Evolutionary conservation across 2,113 vertebrate species (phyloP).

Genomic region (Etia nguti): DNA sequence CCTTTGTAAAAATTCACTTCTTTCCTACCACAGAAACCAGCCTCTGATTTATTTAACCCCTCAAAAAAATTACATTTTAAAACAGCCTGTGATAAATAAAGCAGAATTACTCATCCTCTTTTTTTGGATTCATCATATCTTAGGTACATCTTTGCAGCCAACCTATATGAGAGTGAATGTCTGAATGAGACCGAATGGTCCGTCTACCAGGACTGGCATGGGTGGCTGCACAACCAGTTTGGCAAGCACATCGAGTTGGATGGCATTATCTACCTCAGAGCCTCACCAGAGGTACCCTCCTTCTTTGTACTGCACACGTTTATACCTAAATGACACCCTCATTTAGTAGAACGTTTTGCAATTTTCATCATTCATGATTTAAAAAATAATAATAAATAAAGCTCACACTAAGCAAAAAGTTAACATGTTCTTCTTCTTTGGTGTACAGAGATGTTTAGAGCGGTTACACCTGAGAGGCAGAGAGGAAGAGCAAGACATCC

Average conservation of each 20-base stretch:
- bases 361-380: neutral
- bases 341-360: neutral
- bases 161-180: constrained; percentile 88
- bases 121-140: neutral
- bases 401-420: neutral
- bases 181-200: constrained; percentile 93
- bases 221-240: constrained; percentile 88
- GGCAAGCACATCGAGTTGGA: constrained; percentile 82
- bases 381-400: neutral
- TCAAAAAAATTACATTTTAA: neutral
- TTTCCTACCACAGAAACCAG: neutral
- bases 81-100: neutral
- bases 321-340: neutral
- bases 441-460: constrained; percentile 82
- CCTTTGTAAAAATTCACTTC: neutral
- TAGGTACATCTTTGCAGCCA: constrained; percentile 94
- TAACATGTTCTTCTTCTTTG: neutral
- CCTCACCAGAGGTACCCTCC: constrained; percentile 80
- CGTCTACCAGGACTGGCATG: constrained; percentile 93
- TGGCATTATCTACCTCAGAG: constrained; percentile 92
- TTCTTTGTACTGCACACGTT: neutral
- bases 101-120: neutral
- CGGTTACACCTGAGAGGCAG: constrained; percentile 84
- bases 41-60: neutral
- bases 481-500: constrained; percentile 89